Evolutionary conservation across 2,113 vertebrate genomes (phyloP).

Genomic region (Grallaria varia): DNA sequence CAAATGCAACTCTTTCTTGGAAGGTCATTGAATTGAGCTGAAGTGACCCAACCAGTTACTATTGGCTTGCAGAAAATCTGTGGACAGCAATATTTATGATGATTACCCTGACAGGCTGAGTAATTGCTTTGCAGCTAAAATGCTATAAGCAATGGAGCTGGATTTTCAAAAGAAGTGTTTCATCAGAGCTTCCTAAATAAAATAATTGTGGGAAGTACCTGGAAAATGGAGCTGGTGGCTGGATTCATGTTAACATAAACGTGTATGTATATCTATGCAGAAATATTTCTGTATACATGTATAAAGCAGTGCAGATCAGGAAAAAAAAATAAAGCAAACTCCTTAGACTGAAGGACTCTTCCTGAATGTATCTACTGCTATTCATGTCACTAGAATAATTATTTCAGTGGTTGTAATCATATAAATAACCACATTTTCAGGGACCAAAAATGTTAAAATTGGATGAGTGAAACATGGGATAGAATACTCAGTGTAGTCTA

Average conservation of each 20-base stretch:
- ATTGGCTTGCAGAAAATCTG: not conserved
- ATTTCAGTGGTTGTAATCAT: not conserved
- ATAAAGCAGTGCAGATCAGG: not conserved
- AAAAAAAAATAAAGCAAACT: not conserved
- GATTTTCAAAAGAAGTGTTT: conserved; percentile 21
- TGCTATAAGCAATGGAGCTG: conserved; percentile 16
- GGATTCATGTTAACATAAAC: not conserved
- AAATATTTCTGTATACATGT: not conserved
- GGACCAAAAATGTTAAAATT: not conserved
- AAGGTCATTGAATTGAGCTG: conserved; percentile 14
- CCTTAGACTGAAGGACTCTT: not conserved
- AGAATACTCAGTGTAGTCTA: not conserved
- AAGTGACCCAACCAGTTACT: conserved; percentile 33
- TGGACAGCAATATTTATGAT: conserved; percentile 39
- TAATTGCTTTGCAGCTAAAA: conserved; percentile 43
- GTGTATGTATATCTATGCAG: not conserved
- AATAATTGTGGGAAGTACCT: conserved; percentile 8
- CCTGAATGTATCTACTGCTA: not conserved
- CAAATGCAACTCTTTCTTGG: not conserved
- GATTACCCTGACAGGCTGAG: conserved; percentile 36
- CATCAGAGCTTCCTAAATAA: conserved; percentile 43
- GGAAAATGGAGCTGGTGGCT: not conserved
- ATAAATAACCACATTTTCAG: not conserved
- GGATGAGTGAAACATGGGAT: not conserved
- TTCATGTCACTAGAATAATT: not conserved